These are phyloP conservation scores for Agrypnus murinus DNA, from an alignment of 2,888 invertebrate genomes.

Conservation along the genomic window DNA sequence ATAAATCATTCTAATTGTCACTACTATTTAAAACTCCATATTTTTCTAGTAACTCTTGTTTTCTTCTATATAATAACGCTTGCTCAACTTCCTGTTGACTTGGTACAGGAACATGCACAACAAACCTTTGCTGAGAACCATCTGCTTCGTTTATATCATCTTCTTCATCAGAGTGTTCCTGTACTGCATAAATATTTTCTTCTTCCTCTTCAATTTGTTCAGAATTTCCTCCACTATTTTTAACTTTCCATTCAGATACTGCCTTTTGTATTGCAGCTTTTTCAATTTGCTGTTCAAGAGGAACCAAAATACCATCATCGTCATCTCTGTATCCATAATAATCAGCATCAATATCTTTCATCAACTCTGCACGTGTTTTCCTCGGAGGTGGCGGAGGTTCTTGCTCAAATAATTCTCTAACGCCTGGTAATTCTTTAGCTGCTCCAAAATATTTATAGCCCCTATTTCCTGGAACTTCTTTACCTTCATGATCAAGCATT, in stretches of 20 bases:
- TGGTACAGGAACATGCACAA: slow-evolving; percentile 93
- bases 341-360: slow-evolving; percentile 98
- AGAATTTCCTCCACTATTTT: slow-evolving; percentile 74
- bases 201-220: slow-evolving; percentile 78
- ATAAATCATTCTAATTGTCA: background rate
- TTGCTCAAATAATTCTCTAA: slow-evolving; percentile 97
- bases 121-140: slow-evolving; percentile 75
- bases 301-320: slow-evolving; percentile 95
- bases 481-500: slow-evolving; percentile 94
- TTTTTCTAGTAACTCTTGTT: slow-evolving; percentile 90
- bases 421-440: slow-evolving; percentile 97
- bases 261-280: slow-evolving; percentile 77
- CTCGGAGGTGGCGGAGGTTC: slow-evolving; percentile 93
- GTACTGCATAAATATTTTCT: slow-evolving; percentile 82
- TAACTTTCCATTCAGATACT: slow-evolving; percentile 83
- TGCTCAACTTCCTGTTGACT: slow-evolving; percentile 96
- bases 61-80: slow-evolving; percentile 91
- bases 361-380: slow-evolving; percentile 95
- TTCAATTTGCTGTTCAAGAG: slow-evolving; percentile 89
- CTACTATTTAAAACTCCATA: slow-evolving; percentile 75
- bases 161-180: slow-evolving; percentile 68
- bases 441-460: slow-evolving; percentile 99
- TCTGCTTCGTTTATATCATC: slow-evolving; percentile 42
- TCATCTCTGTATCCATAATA: slow-evolving; percentile 99
- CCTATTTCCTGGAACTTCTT: slow-evolving; percentile 97